Evolutionary conservation across 2,888 invertebrate genomes (phyloP).

Genomic region (Drosophila barbarae): DNA sequence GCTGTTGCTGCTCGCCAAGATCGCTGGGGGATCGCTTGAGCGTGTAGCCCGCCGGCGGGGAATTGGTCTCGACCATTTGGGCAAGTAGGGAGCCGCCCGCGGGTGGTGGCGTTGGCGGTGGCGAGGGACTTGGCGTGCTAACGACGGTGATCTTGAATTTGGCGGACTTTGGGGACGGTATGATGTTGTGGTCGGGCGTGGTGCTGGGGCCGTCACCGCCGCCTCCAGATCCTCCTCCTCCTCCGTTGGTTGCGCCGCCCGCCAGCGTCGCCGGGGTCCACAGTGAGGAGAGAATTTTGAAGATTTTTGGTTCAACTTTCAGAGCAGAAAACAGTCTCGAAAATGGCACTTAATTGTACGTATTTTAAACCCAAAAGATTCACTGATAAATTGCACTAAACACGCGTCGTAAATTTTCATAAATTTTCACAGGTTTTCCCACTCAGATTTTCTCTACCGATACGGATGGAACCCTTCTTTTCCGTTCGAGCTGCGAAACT

Average conservation of each 20-base stretch:
- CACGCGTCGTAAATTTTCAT: slow-evolving; percentile 21
- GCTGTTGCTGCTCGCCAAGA: slow-evolving; percentile 60
- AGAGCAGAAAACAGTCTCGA: slow-evolving; percentile 1
- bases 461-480: slow-evolving; percentile 74
- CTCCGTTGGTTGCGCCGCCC: slow-evolving; percentile 67
- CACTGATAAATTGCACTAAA: slow-evolving; percentile 8
- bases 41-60: slow-evolving; percentile 72
- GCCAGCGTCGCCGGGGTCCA: slow-evolving; percentile 79
- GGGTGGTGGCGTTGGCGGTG: slow-evolving; percentile 75
- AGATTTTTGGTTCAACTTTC: slow-evolving; percentile 16
- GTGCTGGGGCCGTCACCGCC: slow-evolving; percentile 36
- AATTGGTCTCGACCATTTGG: slow-evolving; percentile 76
- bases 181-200: slow-evolving; percentile 40
- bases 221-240: slow-evolving; percentile 23
- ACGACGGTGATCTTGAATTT: slow-evolving; percentile 79
- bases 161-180: slow-evolving; percentile 61
- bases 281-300: slow-evolving; percentile 80
- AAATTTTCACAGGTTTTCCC: slow-evolving; percentile 29
- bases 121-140: slow-evolving; percentile 76
- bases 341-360: neutral
- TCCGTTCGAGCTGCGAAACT: slow-evolving; percentile 78
- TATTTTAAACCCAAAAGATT: neutral
- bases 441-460: slow-evolving; percentile 10
- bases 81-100: slow-evolving; percentile 34
- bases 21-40: slow-evolving; percentile 76